Evolutionary conservation across 2,888 invertebrate species (phyloP).

Genomic region (Ophion costatus): DNA sequence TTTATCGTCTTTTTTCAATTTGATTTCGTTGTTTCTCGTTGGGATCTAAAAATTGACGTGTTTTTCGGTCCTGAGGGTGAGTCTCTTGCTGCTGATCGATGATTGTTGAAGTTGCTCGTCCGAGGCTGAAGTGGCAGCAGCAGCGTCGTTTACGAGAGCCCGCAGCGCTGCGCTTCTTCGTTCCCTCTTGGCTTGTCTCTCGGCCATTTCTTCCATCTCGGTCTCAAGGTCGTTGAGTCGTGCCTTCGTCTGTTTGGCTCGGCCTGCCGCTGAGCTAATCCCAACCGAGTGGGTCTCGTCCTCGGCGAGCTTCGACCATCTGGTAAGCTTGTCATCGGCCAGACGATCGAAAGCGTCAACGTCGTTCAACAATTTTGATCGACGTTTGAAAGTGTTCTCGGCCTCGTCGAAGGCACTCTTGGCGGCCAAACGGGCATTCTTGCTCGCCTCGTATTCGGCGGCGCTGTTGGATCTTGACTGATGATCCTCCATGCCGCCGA

Average conservation of each 20-base stretch:
- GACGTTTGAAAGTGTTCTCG: conserved; percentile 84
- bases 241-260: conserved; percentile 88
- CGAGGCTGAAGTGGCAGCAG: conserved; percentile 82
- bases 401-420: conserved; percentile 84
- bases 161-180: conserved; percentile 89
- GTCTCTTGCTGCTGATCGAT: conserved; percentile 73
- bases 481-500: conserved; percentile 86
- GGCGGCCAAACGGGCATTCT: conserved; percentile 69
- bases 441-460: conserved; percentile 65
- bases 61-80: conserved; percentile 79
- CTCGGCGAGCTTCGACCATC: conserved; percentile 86
- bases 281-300: conserved; percentile 78
- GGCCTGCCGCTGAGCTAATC: conserved; percentile 85
- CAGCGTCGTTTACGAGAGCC: conserved; percentile 87
- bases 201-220: conserved; percentile 90
- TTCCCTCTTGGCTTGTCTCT: conserved; percentile 89
- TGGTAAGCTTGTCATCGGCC: conserved; percentile 86
- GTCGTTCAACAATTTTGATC: conserved; percentile 77
- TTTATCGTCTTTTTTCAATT: not conserved
- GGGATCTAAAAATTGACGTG: conserved; percentile 80
- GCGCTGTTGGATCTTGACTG: conserved; percentile 65
- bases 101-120: conserved; percentile 80
- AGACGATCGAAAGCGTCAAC: conserved; percentile 76
- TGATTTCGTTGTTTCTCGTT: not conserved
- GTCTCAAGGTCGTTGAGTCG: conserved; percentile 89